phyloP scores from a whole-genome alignment of 2,113 vertebrate species.

The Vulpes lagopus region DNA sequence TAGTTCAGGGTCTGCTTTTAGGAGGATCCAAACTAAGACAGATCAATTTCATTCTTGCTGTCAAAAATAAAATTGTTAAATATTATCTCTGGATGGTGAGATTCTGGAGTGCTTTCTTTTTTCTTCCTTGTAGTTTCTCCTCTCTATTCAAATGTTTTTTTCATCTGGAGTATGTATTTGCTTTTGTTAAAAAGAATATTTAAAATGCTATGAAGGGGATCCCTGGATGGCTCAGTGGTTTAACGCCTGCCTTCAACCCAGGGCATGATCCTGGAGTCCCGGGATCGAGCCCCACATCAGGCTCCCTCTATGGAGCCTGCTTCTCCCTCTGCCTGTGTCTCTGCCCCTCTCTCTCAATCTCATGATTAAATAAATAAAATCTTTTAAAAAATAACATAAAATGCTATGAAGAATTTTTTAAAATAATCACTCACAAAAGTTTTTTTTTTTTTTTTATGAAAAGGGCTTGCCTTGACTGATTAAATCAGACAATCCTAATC shows the following conservation, averaged over 20 bases:
- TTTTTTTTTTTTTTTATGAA: neutral
- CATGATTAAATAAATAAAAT: too few relatives aligned
- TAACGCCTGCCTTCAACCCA: too few relatives aligned
- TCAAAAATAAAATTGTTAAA: slow-evolving; percentile 4
- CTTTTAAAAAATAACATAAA: neutral
- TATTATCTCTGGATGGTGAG: neutral
- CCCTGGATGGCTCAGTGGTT: too few relatives aligned
- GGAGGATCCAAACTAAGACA: neutral
- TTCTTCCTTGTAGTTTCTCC: neutral
- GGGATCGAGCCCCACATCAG: too few relatives aligned
- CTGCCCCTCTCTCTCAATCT: too few relatives aligned
- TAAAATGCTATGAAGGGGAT: neutral
- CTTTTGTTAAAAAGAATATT: neutral
- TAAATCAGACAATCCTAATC: slow-evolving; percentile 64
- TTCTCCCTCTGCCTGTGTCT: too few relatives aligned
- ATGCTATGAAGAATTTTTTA: neutral
- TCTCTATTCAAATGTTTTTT: neutral
- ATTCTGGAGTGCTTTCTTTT: neutral
- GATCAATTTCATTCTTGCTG: neutral
- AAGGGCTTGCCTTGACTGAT: slow-evolving; percentile 22
- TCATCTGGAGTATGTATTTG: neutral
- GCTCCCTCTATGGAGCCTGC: too few relatives aligned
- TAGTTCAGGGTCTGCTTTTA: neutral
- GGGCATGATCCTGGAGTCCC: too few relatives aligned
- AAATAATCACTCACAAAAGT: neutral